phyloP scores from a whole-genome alignment of 2,113 vertebrate genomes.

The Neogobius melanostomus region DNA sequence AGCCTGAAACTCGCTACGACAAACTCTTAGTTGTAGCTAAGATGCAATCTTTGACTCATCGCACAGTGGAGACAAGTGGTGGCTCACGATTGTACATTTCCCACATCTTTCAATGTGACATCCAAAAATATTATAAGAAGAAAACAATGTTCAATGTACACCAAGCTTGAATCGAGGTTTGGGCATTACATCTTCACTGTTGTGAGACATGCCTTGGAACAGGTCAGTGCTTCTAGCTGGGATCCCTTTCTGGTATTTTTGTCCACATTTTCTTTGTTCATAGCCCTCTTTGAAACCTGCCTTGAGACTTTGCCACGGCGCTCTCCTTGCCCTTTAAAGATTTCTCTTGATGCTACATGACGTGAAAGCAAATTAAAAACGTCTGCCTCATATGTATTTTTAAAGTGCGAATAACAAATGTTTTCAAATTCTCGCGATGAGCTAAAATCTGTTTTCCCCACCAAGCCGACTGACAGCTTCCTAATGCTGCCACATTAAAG shows the following conservation, averaged over 20 bases:
- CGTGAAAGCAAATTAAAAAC: constrained; percentile 76
- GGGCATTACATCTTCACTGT: background rate
- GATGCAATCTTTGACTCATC: no score
- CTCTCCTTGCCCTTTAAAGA: background rate
- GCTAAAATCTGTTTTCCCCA: constrained; percentile 77
- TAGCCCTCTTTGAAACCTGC: background rate
- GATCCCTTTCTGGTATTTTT: background rate
- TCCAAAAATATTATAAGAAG: no score
- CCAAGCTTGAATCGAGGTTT: background rate
- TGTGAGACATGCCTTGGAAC: background rate
- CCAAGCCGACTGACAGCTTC: constrained; percentile 83
- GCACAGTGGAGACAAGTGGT: no score
- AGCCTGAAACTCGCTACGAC: no score
- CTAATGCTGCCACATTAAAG: constrained; percentile 91
- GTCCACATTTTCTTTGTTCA: background rate
- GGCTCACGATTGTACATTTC: no score
- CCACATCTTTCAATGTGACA: no score
- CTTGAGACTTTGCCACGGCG: background rate
- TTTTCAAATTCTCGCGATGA: constrained; percentile 74
- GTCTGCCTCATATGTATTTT: constrained; percentile 69
- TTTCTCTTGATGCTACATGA: constrained; percentile 52
- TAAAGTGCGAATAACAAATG: constrained; percentile 80
- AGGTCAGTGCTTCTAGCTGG: background rate
- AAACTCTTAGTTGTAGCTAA: no score
- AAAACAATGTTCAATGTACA: background rate